These are phyloP conservation scores for Ophioderma brevispina DNA, from an alignment of 35 echinoderm and acorn worm species.

Conservation along the genomic window DNA sequence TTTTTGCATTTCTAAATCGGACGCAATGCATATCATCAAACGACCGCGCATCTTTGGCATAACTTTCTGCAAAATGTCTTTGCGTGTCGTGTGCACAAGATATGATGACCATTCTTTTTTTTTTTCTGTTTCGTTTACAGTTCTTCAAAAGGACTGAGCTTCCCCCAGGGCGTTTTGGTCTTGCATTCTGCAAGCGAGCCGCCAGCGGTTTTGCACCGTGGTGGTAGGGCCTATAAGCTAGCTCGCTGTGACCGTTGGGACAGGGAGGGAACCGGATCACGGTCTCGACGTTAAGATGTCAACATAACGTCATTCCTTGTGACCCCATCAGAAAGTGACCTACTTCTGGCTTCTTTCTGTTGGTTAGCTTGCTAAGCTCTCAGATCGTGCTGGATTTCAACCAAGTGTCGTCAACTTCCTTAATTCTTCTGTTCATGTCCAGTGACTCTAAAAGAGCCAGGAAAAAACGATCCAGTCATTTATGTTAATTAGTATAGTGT, in stretches of 20 bases:
- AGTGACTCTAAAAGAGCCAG: neutral
- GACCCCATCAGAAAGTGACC: neutral
- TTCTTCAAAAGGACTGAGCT: neutral
- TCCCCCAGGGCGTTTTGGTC: neutral
- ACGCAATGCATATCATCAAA: too few species aligned
- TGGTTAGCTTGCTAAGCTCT: neutral
- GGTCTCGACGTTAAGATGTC: neutral
- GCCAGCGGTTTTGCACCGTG: conserved; percentile 1
- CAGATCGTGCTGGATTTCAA: neutral
- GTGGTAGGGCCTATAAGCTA: neutral
- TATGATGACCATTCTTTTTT: too few species aligned
- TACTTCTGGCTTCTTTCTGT: neutral
- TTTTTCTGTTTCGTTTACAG: too few species aligned
- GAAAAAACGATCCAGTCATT: neutral
- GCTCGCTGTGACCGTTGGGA: neutral
- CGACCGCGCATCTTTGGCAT: too few species aligned
- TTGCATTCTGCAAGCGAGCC: neutral
- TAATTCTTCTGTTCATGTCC: neutral
- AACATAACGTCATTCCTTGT: neutral
- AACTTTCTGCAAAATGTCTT: too few species aligned
- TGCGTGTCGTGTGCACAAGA: too few species aligned
- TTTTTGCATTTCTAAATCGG: too few species aligned
- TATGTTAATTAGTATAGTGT: neutral
- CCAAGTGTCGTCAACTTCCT: conserved; percentile 1
- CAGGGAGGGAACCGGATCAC: neutral